Conservation (phyloP, 2,113 vertebrate species). For the Xenopus tropicalis region UCB_Xtro_10.0 CM004446.2:54718001-54718500, state of each 20-base stretch:
- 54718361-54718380: neutral
- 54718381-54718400: neutral
- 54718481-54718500: neutral
- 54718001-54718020: constrained; percentile 16
- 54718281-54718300: neutral
- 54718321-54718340: neutral
- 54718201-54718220: neutral
- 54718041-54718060: constrained; percentile 53
- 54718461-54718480: neutral
- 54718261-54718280: no score
- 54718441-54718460: neutral
- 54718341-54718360: neutral
- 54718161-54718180: neutral
- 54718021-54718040: constrained; percentile 55
- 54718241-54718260: neutral
- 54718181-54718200: neutral
- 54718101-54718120: constrained; percentile 55
- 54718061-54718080: constrained; percentile 47
- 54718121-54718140: constrained; percentile 47
- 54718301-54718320: neutral
- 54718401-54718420: neutral
- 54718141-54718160: neutral
- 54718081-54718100: constrained; percentile 48
- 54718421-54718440: neutral
- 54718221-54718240: neutral